Percentiles rank a stretch among this genome's conserved stretches.
Evolutionary conservation across 1,140 invertebrate species (phyloP).

Genomic region (Uloborus diversus): DNA sequence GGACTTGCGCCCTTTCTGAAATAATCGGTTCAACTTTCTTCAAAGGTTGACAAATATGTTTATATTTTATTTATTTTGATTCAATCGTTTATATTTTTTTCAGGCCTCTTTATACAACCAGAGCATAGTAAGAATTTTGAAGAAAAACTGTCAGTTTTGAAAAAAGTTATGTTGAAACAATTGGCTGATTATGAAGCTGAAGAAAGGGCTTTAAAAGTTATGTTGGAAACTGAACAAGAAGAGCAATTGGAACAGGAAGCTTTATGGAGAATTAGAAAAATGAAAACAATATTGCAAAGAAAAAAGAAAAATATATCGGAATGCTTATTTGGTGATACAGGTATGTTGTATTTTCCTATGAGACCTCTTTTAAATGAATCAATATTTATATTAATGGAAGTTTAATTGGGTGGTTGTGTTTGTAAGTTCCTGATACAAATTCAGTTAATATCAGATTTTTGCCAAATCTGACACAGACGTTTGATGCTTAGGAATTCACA

Average conservation of each 20-base stretch:
- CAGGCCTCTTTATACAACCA: conserved; percentile 63
- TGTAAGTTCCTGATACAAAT: too few relatives aligned
- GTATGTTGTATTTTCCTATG: background rate
- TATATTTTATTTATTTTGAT: too few relatives aligned
- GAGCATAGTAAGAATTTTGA: conserved; percentile 65
- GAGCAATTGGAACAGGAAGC: conserved; percentile 52
- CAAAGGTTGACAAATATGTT: too few relatives aligned
- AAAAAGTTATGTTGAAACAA: conserved; percentile 66
- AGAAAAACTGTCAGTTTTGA: conserved; percentile 61
- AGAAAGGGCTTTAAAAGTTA: conserved; percentile 67
- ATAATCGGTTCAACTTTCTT: too few relatives aligned
- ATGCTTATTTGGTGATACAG: conserved; percentile 25
- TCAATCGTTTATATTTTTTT: too few relatives aligned
- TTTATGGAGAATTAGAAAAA: conserved; percentile 22
- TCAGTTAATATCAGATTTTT: too few relatives aligned
- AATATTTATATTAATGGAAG: background rate
- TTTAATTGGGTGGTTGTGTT: background rate
- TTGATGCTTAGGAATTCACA: too few relatives aligned
- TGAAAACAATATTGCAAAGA: conserved; percentile 5
- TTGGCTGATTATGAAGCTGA: conserved; percentile 68
- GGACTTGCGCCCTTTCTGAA: too few relatives aligned
- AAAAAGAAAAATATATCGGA: conserved; percentile 6
- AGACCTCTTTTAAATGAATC: background rate
- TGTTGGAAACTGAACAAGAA: conserved; percentile 65
- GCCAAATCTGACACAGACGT: too few relatives aligned